Conservation (phyloP, 2,888 invertebrate genomes). For the Apamea sordens region DNA sequence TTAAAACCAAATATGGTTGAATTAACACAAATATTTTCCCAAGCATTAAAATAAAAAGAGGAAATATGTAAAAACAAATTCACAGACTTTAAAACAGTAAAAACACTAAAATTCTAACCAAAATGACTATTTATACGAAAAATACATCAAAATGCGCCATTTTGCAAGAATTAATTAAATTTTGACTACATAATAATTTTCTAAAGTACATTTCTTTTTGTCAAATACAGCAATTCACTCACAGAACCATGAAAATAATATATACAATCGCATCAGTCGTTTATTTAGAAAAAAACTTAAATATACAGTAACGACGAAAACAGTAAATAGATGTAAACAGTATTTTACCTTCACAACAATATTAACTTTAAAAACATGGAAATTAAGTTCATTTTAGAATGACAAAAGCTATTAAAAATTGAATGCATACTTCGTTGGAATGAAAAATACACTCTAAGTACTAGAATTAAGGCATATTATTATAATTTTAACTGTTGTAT, state of each 20-base stretch:
- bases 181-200: constrained; percentile 46
- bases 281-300: constrained; percentile 62
- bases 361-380: not conserved
- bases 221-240: constrained; percentile 62
- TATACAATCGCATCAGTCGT: constrained; percentile 69
- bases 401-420: not conserved
- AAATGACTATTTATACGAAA: constrained; percentile 1
- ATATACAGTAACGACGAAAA: constrained; percentile 44
- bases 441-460: not conserved
- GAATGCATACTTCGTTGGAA: not conserved
- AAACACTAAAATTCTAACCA: constrained; percentile 3
- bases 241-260: constrained; percentile 56
- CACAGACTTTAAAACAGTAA: constrained; percentile 40
- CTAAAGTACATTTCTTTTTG: not conserved
- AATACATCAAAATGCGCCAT: not conserved
- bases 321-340: constrained; percentile 38
- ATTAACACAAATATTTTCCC: not conserved
- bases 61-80: not conserved
- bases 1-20: not conserved
- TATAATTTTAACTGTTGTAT: not conserved
- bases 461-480: not conserved
- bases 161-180: constrained; percentile 13
- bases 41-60: not conserved
- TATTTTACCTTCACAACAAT: not conserved
- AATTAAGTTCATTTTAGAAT: not conserved